Conservation (phyloP, 2,797 vertebrate genomes). For the Allenopithecus nigroviridis region DNA sequence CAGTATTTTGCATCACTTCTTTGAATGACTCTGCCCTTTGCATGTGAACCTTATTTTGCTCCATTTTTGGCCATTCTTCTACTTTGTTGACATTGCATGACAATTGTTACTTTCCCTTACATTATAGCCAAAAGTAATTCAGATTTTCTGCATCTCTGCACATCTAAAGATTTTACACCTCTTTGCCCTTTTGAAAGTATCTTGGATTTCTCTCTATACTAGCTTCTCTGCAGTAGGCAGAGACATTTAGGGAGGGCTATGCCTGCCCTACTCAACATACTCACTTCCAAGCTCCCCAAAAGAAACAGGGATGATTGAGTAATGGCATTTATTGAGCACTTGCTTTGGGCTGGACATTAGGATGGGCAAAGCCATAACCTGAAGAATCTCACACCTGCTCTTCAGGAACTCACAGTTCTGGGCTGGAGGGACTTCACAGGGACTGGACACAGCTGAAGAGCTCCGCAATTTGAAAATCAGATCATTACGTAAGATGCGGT, state of each 20-base stretch:
- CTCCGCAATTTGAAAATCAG: not conserved
- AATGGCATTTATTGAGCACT: not conserved
- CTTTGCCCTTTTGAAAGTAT: not conserved
- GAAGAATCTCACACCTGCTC: not conserved
- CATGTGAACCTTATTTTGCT: not conserved
- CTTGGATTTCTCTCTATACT: not conserved
- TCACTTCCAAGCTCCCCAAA: not conserved
- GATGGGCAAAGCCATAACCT: not conserved
- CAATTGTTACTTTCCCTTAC: not conserved
- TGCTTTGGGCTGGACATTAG: not conserved
- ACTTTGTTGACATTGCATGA: not conserved
- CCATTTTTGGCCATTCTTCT: not conserved
- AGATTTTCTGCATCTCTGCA: not conserved
- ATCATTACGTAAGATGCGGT: not conserved
- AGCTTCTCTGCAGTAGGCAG: not conserved
- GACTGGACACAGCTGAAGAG: not conserved
- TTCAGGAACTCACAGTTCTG: not conserved
- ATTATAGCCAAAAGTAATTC: not conserved
- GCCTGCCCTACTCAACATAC: accelerated
- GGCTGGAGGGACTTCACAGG: not conserved
- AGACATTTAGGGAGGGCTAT: not conserved
- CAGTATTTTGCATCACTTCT: not conserved
- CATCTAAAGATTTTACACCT: not conserved
- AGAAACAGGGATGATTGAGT: not conserved
- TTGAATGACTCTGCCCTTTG: not conserved